Base-by-base conservation (phyloP, 30 jellyfish, hydroid and myxozoan species). In the Turritopsis dohrnii region DNA sequence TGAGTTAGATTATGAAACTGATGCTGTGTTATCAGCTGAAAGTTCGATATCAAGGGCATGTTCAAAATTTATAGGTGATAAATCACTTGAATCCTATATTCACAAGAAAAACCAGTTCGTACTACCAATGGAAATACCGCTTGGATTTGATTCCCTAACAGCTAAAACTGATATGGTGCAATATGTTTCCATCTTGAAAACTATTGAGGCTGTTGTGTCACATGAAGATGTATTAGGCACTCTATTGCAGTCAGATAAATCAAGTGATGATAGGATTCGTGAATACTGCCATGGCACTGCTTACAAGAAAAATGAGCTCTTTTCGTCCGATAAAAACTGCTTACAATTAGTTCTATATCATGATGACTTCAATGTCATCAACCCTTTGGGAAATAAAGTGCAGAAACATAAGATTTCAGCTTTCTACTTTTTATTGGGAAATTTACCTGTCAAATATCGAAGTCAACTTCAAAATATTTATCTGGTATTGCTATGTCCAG, bases 341-440 rank as follows among this genome's bases (percentile, higher is more conserved):
- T 17, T 66, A 17, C 76, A 66, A 66, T 21, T 66, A 8, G 76
- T 66, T 26, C 17, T 21, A 21, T 66, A 66, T 66, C 76, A 66
- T 66, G 76, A 66, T 66, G 76, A 66, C 17, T 66, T 66, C 17
- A 66, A 66, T 66, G 76, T 66, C 27, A 17, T 66, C 8, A 66
- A 66, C 17, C 16, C 84, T 17, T 18, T 76, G 19, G 84, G 84
- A 28, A 54, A 21, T 52, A 76, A 76, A 65, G 1, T 23, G 16
- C 8, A 1, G 72, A 76, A 76, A 28, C 84, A 76, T 76, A 0
- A 76, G 28, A 54, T 76, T n/a, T 28, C 84, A 8, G 84, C 84
- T 8, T 76, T 76, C 23, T 28, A 76, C 16, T 76, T 76, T 28
- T 9, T 28, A 22, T 28, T 76, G 21, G 84, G 84, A 13, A 76